Conservation (phyloP, 2,797 vertebrate species). For the Antennarius maculatus region DNA sequence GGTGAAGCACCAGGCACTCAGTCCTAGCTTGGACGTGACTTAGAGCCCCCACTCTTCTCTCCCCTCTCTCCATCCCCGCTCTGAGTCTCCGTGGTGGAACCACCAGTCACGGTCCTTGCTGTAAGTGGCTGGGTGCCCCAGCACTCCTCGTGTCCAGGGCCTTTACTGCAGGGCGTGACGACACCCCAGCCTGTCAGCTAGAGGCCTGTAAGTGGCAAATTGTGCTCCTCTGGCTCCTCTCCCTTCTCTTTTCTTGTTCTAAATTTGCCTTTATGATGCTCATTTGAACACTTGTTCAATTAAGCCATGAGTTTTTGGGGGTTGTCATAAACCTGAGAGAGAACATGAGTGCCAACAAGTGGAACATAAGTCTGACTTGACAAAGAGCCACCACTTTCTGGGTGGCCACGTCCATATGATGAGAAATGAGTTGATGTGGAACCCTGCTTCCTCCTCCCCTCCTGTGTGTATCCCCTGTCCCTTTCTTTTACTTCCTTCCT, state of each 20-base stretch:
- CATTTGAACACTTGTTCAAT: slow-evolving; percentile 45
- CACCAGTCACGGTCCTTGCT: slow-evolving; percentile 84
- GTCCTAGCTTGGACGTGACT: slow-evolving; percentile 81
- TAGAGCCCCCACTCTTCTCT: slow-evolving; percentile 10
- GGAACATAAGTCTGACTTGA: slow-evolving; percentile 55
- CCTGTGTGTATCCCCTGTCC: slow-evolving; percentile 67
- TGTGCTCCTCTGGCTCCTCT: slow-evolving; percentile 38
- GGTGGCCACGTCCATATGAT: slow-evolving; percentile 65
- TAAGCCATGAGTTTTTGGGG: slow-evolving; percentile 37
- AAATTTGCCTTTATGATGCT: slow-evolving; percentile 36
- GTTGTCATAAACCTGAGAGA: slow-evolving; percentile 64
- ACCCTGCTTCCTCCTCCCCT: slow-evolving; percentile 78
- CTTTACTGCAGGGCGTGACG: slow-evolving; percentile 59
- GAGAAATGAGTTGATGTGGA: slow-evolving; percentile 83
- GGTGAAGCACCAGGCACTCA: slow-evolving; percentile 58
- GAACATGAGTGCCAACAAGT: slow-evolving; percentile 59
- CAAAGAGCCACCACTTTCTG: slow-evolving; percentile 55
- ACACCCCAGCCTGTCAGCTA: slow-evolving; percentile 47
- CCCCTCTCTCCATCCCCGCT: slow-evolving; percentile 17
- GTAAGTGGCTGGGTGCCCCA: slow-evolving; percentile 94
- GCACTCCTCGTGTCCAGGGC: slow-evolving; percentile 78
- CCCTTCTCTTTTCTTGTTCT: slow-evolving; percentile 23
- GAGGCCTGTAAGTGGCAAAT: slow-evolving; percentile 95
- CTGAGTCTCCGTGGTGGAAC: slow-evolving; percentile 34
- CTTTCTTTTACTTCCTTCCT: slow-evolving; percentile 71